These are phyloP conservation scores for Brachylomia viminalis DNA, from an alignment of 2,888 invertebrate species.

Conservation along the genomic window DNA sequence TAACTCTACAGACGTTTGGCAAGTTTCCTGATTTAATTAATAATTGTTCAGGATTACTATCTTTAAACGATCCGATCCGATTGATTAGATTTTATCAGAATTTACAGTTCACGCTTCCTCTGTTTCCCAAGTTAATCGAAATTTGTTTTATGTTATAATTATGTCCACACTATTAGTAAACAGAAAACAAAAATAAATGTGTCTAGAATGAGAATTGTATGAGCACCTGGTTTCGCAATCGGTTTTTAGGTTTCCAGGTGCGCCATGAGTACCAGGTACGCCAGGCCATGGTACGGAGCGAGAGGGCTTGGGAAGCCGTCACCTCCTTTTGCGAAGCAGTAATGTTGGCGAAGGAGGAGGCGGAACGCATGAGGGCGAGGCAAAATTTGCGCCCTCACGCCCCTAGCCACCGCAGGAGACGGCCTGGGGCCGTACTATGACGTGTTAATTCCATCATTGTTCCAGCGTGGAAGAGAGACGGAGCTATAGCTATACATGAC, in stretches of 20 bases:
- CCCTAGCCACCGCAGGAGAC: no score
- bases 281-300: no score
- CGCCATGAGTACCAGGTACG: no score
- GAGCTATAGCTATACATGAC: no score
- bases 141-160: background rate
- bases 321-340: no score
- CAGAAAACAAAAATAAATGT: background rate
- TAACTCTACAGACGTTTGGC: background rate
- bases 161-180: background rate
- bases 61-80: slow-evolving; percentile 21
- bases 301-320: no score
- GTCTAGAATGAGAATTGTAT: background rate
- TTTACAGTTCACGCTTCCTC: background rate
- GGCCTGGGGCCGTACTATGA: no score
- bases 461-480: no score
- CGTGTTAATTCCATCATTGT: no score
- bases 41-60: slow-evolving; percentile 23
- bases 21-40: slow-evolving; percentile 23
- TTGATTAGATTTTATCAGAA: slow-evolving; percentile 33
- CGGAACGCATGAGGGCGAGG: no score
- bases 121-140: background rate
- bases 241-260: background rate
- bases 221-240: background rate
- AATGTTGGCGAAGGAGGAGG: no score
- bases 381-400: no score